Evolutionary conservation across 2,888 invertebrate species (phyloP).

Genomic region (Mesodorylaimus sp.): DNA sequence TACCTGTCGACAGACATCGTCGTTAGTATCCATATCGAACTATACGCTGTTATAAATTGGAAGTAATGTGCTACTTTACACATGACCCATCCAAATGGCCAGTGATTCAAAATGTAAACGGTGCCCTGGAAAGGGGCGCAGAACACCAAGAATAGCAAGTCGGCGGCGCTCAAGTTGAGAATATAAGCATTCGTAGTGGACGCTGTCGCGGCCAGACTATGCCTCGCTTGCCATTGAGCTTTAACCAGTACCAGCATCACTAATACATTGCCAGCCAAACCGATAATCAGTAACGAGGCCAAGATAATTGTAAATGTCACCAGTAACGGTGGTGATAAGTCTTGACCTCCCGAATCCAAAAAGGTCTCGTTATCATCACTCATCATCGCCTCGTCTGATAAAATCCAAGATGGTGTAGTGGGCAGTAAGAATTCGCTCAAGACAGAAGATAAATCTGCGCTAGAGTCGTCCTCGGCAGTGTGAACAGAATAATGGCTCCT

Average conservation of each 20-base stretch:
- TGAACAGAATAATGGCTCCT: too few species aligned
- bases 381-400: too few species aligned
- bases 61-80: conserved; percentile 4
- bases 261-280: background rate
- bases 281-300: background rate
- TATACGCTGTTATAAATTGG: background rate
- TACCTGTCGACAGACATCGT: conserved; percentile 4
- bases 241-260: background rate
- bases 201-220: background rate
- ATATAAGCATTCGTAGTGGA: background rate
- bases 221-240: too few species aligned
- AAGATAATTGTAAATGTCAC: background rate
- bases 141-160: background rate
- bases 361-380: too few species aligned
- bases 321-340: background rate
- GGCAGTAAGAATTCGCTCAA: too few species aligned
- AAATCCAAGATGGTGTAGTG: too few species aligned
- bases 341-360: too few species aligned
- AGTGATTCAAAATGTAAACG: conserved; percentile 3
- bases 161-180: background rate
- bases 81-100: conserved; percentile 1
- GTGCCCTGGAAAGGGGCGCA: background rate
- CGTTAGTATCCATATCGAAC: background rate
- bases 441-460: too few species aligned
- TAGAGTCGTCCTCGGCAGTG: too few species aligned